Evolutionary conservation across 2,113 vertebrate genomes (phyloP).

Genomic region (Cervus canadensis): DNA sequence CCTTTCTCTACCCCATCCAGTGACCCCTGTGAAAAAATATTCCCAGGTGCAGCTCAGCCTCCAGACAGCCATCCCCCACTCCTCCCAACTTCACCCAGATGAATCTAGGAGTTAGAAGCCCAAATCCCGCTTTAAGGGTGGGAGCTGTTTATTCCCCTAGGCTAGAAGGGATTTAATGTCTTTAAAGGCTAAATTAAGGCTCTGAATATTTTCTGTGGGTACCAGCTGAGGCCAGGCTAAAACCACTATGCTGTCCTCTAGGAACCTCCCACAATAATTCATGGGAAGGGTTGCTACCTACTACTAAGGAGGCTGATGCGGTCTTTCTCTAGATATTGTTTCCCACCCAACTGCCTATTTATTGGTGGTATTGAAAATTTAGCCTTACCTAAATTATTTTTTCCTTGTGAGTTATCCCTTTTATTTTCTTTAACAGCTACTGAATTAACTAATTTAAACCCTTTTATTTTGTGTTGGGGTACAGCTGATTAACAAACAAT

Average conservation of each 20-base stretch:
- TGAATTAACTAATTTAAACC: neutral
- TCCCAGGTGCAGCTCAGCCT: neutral
- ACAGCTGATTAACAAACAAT: neutral
- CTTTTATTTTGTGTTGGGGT: neutral
- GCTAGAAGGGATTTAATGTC: slow-evolving; percentile 39
- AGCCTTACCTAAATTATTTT: neutral
- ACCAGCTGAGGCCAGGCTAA: slow-evolving; percentile 44
- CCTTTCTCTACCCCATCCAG: neutral
- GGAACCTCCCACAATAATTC: neutral
- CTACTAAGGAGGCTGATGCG: neutral
- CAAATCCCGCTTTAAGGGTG: slow-evolving; percentile 35
- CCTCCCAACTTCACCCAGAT: neutral
- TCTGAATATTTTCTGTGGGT: slow-evolving; percentile 9
- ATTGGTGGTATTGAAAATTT: neutral
- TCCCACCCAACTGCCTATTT: neutral
- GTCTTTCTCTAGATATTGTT: neutral
- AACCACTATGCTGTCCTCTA: neutral
- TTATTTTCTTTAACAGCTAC: neutral
- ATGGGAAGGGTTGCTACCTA: neutral
- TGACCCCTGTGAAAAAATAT: neutral
- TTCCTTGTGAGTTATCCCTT: neutral
- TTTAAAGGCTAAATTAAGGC: slow-evolving; percentile 38
- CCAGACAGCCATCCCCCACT: neutral
- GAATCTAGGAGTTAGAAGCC: neutral
- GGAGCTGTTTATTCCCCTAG: neutral